Evolutionary conservation across 2,113 vertebrate genomes (phyloP).

Genomic region (Vulpes vulpes): DNA sequence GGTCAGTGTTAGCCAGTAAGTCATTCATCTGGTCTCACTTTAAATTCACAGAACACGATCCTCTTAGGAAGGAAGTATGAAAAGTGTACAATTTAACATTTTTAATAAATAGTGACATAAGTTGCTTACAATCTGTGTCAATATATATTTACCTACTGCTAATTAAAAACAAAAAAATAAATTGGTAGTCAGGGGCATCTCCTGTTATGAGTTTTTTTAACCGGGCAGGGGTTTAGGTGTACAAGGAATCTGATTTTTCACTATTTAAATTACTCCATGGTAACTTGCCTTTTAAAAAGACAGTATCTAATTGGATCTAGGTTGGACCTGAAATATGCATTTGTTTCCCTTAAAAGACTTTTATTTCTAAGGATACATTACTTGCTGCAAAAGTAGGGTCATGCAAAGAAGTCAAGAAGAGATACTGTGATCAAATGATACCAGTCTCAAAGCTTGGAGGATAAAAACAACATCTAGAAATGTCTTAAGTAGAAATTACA

Average conservation of each 20-base stretch:
- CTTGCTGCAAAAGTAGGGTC: not conserved
- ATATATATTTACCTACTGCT: constrained; percentile 67
- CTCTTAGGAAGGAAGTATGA: constrained; percentile 66
- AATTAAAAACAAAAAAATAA: constrained; percentile 57
- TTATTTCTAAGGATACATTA: constrained; percentile 21
- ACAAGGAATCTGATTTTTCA: constrained; percentile 16
- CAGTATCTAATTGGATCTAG: not conserved
- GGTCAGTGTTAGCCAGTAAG: constrained; percentile 1
- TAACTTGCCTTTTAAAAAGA: constrained; percentile 44
- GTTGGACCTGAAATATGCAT: not conserved
- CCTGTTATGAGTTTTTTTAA: constrained; percentile 62
- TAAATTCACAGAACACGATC: constrained; percentile 65
- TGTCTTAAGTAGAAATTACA: constrained; percentile 83
- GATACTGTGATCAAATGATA: not conserved
- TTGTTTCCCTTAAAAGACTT: constrained; percentile 35
- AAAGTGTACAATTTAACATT: constrained; percentile 76
- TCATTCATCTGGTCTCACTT: constrained; percentile 64
- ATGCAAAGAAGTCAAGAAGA: constrained; percentile 51
- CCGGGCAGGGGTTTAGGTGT: constrained; percentile 44
- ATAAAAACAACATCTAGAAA: constrained; percentile 35
- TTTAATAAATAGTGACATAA: constrained; percentile 79
- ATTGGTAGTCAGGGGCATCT: constrained; percentile 60
- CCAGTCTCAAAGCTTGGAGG: constrained; percentile 32
- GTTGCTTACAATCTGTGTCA: constrained; percentile 58
- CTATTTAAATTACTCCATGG: constrained; percentile 7